These are phyloP conservation scores for Nomia melanderi DNA, from an alignment of 1,140 invertebrate genomes.

Conservation along the genomic window DNA sequence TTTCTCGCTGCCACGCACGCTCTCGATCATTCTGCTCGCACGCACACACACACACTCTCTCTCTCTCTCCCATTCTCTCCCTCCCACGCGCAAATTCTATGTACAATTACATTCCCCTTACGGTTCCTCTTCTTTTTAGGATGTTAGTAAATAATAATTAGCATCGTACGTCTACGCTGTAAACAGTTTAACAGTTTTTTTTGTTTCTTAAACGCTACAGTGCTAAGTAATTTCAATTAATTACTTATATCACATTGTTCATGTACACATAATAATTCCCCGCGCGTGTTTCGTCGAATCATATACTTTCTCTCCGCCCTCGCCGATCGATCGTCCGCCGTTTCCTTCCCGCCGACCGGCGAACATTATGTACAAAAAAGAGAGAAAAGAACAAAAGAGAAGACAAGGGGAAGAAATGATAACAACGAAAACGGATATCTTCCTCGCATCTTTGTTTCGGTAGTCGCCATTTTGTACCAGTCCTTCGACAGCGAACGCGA, in stretches of 20 bases:
- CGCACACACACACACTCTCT: too few species aligned
- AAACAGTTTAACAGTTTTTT: conserved; percentile 75
- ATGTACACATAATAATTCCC: conserved; percentile 67
- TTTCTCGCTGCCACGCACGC: background rate
- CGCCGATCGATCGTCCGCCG: conserved; percentile 2
- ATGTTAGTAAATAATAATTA: conserved; percentile 75
- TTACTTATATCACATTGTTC: conserved; percentile 81
- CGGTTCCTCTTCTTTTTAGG: conserved; percentile 59
- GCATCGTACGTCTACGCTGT: conserved; percentile 73
- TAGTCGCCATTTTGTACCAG: background rate
- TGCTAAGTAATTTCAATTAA: conserved; percentile 78
- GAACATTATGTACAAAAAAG: conserved; percentile 37
- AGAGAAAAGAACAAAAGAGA: too few species aligned
- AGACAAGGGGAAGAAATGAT: too few species aligned
- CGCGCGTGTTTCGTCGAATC: conserved; percentile 26
- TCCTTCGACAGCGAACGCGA: conserved; percentile 2
- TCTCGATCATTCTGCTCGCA: too few species aligned
- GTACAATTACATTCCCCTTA: conserved; percentile 72
- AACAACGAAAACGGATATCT: background rate
- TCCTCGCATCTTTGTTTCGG: conserved; percentile 15
- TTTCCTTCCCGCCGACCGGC: conserved; percentile 11
- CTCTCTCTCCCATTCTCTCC: conserved; percentile 6
- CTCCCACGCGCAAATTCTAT: conserved; percentile 67
- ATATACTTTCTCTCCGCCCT: conserved; percentile 21
- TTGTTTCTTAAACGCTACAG: conserved; percentile 74